Base-by-base conservation (phyloP, 2,113 vertebrate species). In the Phoenicopterus ruber region DNA sequence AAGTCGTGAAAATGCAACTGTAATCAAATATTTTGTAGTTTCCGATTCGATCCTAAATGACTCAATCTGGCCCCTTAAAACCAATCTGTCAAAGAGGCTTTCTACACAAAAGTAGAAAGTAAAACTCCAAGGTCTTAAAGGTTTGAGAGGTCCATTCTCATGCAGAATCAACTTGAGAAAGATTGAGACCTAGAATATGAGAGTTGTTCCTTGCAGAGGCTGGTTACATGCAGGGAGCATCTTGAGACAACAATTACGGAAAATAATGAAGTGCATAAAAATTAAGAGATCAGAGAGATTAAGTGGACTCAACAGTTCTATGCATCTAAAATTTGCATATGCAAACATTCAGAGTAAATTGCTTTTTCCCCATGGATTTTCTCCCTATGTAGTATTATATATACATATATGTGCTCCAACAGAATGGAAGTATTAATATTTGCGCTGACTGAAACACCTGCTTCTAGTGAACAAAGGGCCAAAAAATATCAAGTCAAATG, bases 11-110 rank as follows among this genome's bases (percentile, higher is more conserved):
- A 85, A 13, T 5, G 10, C 29, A 90, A 15, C 50, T 44, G 24
- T 4, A 24, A 31, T n/a, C 79, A 58, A 78, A 32, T 8, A 21
- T 12, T 76, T 28, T 1, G 13, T 5, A 15, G 40, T 10, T 72
- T 47, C 57, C 5, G 42, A 29, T 74, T 78, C 50, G 55, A 63
- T 62, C 13, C 40, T 13, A 17, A 65, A 46, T 5, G 46, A 47
- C 36, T 57, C 88, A 17, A 11, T 40, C 65, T 72, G 57, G n/a
- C 19, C 22, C 57, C 65, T 20, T 15, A n/a, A 52, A 79, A 55
- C 20, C 93, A 97, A 97, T 97, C 97, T 95, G 94, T 97, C 97
- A 96, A 97, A 97, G 96, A 97, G 96, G 96, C 96, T 88, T 96
- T 96, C 96, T 97, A 97, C 96, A 54, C 67, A 58, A 22, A 82